Base-by-base conservation (phyloP, 2,797 vertebrate species). In the Amblyraja radiata region DNA sequence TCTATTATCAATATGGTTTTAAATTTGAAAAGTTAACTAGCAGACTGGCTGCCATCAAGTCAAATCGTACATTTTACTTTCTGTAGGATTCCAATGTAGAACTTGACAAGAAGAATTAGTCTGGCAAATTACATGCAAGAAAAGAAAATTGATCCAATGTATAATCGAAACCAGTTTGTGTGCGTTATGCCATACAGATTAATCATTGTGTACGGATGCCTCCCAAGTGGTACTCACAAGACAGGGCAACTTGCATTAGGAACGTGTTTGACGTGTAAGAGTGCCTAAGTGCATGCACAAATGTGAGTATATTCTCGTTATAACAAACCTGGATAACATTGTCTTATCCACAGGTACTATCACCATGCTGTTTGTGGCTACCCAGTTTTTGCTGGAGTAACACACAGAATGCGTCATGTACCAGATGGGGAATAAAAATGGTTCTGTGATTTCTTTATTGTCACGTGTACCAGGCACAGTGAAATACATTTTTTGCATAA, bases 151-250 rank as follows among this genome's bases (percentile, higher is more conserved):
- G 68, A 58, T 71, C 71, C 71, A 92, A 92, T 28, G 46, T 92
- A 74, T 76, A 92, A 92, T 92, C 71, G 11, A 92, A 92, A 74
- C 25, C 90, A 76, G 90, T 92, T 84, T 92, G 90, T 54, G 71
- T 54, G 90, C 73, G 76, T 92, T 92, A 54, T 71, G 21, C 71
- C 23, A 76, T 71, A 92, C 90, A 92, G 39, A 92, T 92, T 92
- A 74, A 92, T 74, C 71, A 92, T 8, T 91, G 39, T 74, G 68
- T 91, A 36, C 36, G 39, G 88, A 74, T 46, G 73, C 71, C 86
- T 92, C 90, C 90, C 90, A 58, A 90, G 86, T 71, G 86, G 63
- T 68, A n/a, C 1, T 36, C 14, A 36, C 39, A 63, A 54, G 71
- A 54, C 36, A 25, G 36, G 74, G 39, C 32, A 2, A 73, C 23